phyloP scores from a whole-genome alignment of 2,888 invertebrate genomes.

The Amphipyra tragopoginis region DNA sequence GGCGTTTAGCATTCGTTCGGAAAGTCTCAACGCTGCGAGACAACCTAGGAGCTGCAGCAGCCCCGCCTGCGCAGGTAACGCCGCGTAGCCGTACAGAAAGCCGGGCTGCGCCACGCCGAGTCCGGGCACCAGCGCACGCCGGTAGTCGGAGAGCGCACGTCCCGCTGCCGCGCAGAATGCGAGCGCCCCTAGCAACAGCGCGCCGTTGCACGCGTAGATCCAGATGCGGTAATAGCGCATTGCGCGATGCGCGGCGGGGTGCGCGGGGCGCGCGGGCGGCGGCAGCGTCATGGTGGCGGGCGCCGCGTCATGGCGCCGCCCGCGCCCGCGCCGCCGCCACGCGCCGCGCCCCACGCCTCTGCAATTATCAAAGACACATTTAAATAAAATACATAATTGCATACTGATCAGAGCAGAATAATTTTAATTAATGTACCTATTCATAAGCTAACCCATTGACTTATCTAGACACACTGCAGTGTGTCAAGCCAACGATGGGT shows the following conservation, averaged over 20 bases:
- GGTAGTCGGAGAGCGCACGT: conserved; percentile 92
- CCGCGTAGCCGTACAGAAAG: conserved; percentile 95
- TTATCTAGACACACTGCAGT: no score
- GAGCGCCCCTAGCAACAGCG: conserved; percentile 94
- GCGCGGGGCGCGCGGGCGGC: conserved; percentile 89
- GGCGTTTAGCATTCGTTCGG: conserved; percentile 94
- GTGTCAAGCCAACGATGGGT: no score
- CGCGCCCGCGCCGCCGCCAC: conserved; percentile 89
- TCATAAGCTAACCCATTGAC: no score
- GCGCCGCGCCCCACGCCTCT: conserved; percentile 90
- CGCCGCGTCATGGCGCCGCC: conserved; percentile 89
- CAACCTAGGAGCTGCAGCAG: conserved; percentile 94
- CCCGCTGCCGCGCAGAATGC: conserved; percentile 94
- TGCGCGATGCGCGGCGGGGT: conserved; percentile 90
- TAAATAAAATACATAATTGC: no score
- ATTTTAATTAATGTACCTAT: not conserved
- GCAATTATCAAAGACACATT: conserved; percentile 59
- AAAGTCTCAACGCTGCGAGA: conserved; percentile 94
- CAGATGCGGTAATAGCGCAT: conserved; percentile 96
- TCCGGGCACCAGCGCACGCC: conserved; percentile 93
- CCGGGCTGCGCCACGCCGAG: conserved; percentile 94
- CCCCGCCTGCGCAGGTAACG: conserved; percentile 93
- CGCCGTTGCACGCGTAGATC: conserved; percentile 98
- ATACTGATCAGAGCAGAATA: not conserved
- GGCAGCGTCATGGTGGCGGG: conserved; percentile 90